Conservation (phyloP, 2,888 invertebrate species). For the Orthosia incerta region DNA sequence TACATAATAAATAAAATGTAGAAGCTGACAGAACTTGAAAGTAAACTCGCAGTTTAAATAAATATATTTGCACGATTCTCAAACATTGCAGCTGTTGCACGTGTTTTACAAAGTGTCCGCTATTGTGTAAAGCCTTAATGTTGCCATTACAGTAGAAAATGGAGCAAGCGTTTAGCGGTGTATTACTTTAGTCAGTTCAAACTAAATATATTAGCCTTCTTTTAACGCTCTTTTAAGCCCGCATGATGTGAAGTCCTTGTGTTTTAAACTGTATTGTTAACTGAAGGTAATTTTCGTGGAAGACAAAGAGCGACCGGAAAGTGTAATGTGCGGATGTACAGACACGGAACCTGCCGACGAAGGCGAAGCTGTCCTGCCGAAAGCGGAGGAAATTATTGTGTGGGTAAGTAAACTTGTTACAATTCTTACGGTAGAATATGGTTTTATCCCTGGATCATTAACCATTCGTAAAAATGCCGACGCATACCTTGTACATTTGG, state of each 20-base stretch:
- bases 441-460: background rate
- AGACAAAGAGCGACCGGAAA: slow-evolving; percentile 85
- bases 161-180: background rate
- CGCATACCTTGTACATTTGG: no score
- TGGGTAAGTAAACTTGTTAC: slow-evolving; percentile 76
- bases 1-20: slow-evolving; percentile 2
- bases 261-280: slow-evolving; percentile 20
- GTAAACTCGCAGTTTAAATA: slow-evolving; percentile 5
- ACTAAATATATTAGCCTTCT: background rate
- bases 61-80: slow-evolving; percentile 16
- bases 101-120: slow-evolving; percentile 3
- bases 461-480: background rate
- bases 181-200: background rate
- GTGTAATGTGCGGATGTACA: slow-evolving; percentile 79
- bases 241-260: slow-evolving; percentile 1
- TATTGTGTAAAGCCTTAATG: slow-evolving; percentile 27
- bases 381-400: slow-evolving; percentile 76
- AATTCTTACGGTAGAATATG: background rate
- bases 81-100: slow-evolving; percentile 8
- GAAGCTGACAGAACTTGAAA: background rate
- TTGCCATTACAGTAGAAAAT: slow-evolving; percentile 3
- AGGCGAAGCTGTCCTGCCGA: slow-evolving; percentile 56
- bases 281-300: slow-evolving; percentile 89
- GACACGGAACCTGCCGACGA: slow-evolving; percentile 73
- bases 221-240: background rate